phyloP scores from a whole-genome alignment of 2,888 invertebrate genomes.

The Eulithis testata region DNA sequence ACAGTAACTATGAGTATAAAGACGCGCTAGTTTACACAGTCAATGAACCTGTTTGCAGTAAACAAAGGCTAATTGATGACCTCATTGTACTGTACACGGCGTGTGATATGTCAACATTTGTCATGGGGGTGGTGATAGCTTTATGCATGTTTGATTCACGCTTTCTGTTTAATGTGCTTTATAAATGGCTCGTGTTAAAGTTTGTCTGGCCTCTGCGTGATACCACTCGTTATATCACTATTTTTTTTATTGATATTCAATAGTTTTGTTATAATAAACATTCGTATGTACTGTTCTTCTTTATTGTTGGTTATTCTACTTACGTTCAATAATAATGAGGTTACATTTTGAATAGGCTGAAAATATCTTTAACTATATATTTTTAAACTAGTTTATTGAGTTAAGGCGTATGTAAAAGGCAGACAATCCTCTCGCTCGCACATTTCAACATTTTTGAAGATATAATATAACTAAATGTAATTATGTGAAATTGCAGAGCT shows the following conservation, averaged over 20 bases:
- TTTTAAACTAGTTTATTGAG: neutral
- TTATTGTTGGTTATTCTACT: no score
- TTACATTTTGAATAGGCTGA: no score
- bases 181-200: neutral
- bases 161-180: slow-evolving; percentile 7
- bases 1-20: slow-evolving; percentile 13
- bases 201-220: neutral
- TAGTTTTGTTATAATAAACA: no score
- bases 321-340: no score
- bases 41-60: slow-evolving; percentile 50
- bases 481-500: no score
- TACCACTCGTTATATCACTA: no score
- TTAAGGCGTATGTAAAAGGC: no score
- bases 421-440: no score
- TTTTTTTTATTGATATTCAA: no score
- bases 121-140: slow-evolving; percentile 32
- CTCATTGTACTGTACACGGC: slow-evolving; percentile 34
- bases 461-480: no score
- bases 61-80: slow-evolving; percentile 52
- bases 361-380: neutral
- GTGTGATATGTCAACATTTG: slow-evolving; percentile 39
- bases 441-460: no score
- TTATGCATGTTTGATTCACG: slow-evolving; percentile 18
- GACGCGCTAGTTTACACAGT: slow-evolving; percentile 34
- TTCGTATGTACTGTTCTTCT: no score